Evolutionary conservation across 2,797 vertebrate species (phyloP).

Genomic region (Clarias laeviceps): DNA sequence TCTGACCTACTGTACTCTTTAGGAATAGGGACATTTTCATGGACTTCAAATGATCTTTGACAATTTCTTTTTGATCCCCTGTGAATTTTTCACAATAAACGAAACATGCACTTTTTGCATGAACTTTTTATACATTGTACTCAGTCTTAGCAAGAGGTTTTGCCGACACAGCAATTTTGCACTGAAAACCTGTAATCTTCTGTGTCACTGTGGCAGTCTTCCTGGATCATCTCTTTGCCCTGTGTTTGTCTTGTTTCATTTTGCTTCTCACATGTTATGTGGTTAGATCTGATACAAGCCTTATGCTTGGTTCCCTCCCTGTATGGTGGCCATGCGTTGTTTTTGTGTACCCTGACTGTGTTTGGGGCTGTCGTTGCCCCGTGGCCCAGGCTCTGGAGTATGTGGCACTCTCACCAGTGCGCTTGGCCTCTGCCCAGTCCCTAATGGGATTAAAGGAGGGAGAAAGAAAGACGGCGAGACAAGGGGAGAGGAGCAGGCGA

Average conservation of each 20-base stretch:
- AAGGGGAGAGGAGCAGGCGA: constrained; percentile 58
- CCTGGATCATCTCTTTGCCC: constrained; percentile 17
- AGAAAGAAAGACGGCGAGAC: constrained; percentile 49
- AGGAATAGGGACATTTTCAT: not conserved
- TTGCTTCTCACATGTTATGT: constrained; percentile 20
- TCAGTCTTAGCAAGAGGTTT: constrained; percentile 4
- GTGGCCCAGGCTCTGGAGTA: constrained; percentile 33
- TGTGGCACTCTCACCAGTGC: constrained; percentile 41
- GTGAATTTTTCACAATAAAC: not conserved
- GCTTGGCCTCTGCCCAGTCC: constrained; percentile 71
- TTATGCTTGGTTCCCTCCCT: constrained; percentile 31
- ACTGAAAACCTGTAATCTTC: constrained; percentile 33
- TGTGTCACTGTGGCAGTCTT: constrained; percentile 19
- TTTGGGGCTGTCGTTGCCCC: constrained; percentile 44
- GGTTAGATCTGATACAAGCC: constrained; percentile 25
- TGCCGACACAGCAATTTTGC: constrained; percentile 21
- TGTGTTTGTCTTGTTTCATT: constrained; percentile 21
- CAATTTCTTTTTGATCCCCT: not conserved
- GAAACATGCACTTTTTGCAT: not conserved
- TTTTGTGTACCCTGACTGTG: constrained; percentile 48
- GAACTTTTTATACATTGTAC: not conserved
- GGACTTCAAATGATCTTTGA: not conserved
- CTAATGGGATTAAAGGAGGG: constrained; percentile 77
- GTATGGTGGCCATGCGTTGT: constrained; percentile 45
- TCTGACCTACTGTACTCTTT: not conserved